Evolutionary conservation across 2,113 vertebrate species (phyloP).

Genomic region (Mesitornis unicolor): DNA sequence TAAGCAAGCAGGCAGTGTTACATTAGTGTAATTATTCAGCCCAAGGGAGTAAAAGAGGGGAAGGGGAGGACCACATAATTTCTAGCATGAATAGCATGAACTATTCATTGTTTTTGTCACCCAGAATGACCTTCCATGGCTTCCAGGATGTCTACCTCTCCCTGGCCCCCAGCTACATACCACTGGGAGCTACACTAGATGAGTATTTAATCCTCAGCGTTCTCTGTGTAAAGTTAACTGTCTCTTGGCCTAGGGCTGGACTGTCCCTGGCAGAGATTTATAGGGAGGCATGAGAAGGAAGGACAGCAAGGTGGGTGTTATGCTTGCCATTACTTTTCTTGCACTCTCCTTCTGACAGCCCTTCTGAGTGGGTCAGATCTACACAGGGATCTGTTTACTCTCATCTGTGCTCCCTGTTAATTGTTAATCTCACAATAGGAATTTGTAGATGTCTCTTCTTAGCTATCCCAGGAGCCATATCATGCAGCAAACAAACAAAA

Average conservation of each 20-base stretch:
- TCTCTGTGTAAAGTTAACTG: slow-evolving; percentile 29
- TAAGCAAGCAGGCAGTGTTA: slow-evolving; percentile 27
- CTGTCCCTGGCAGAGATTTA: neutral
- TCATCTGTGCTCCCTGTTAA: neutral
- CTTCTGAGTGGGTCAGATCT: neutral
- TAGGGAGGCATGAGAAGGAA: neutral
- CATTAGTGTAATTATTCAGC: slow-evolving; percentile 49
- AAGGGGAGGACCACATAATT: slow-evolving; percentile 21
- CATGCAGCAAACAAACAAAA: neutral
- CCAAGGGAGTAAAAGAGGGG: slow-evolving; percentile 46
- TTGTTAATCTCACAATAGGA: neutral
- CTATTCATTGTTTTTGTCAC: slow-evolving; percentile 61
- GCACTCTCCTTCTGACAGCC: neutral
- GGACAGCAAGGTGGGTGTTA: neutral
- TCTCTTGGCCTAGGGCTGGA: neutral
- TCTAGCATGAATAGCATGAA: slow-evolving; percentile 60
- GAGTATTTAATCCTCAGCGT: neutral
- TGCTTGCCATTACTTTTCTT: neutral
- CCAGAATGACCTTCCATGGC: slow-evolving; percentile 53
- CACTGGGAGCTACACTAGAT: slow-evolving; percentile 27
- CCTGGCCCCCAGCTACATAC: slow-evolving; percentile 41
- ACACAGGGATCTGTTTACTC: neutral
- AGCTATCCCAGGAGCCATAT: neutral
- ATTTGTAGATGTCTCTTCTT: neutral
- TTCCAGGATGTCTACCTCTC: slow-evolving; percentile 66